phyloP scores from a whole-genome alignment of 1,140 invertebrate genomes.

The Propsilocerus akamusi region DNA sequence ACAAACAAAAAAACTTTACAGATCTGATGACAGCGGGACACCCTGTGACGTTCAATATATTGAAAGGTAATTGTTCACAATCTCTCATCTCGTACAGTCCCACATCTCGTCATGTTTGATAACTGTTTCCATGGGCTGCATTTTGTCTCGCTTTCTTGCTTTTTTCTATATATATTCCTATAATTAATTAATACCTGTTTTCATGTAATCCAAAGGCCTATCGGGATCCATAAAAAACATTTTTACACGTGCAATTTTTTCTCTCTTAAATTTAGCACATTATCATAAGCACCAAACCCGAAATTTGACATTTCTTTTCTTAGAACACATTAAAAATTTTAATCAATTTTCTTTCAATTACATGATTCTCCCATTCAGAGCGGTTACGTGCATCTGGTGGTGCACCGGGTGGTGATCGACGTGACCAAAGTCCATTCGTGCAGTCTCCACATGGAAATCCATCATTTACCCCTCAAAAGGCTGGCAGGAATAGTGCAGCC shows the following conservation, averaged over 20 bases:
- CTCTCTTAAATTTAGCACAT: conserved; percentile 14
- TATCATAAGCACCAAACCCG: conserved; percentile 17
- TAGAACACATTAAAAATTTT: conserved; percentile 26
- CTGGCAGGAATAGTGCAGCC: conserved; percentile 59
- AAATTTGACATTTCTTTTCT: conserved; percentile 14
- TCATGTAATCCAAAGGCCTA: neutral
- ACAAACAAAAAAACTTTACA: conserved; percentile 16
- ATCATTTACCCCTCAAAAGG: conserved; percentile 83
- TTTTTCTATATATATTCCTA: neutral
- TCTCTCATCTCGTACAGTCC: conserved; percentile 16
- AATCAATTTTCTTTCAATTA: conserved; percentile 17
- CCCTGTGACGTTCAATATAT: conserved; percentile 56
- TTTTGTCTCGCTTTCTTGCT: conserved; percentile 2
- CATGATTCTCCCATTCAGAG: too few relatives aligned
- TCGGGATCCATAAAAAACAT: conserved; percentile 11
- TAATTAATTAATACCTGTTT: neutral
- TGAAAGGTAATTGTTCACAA: conserved; percentile 41
- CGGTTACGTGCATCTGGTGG: conserved; percentile 22
- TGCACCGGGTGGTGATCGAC: conserved; percentile 25
- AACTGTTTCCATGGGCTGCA: conserved; percentile 11
- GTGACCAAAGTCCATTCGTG: conserved; percentile 61
- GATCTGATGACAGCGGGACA: conserved; percentile 51
- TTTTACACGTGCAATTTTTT: conserved; percentile 25
- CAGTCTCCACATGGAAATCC: conserved; percentile 80
- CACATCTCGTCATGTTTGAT: conserved; percentile 7